A percentile compares a stretch with the other conserved stretches of the same genome.
Conservation (phyloP, 2,888 invertebrate genomes). For the Diadegma fenestrale region DNA sequence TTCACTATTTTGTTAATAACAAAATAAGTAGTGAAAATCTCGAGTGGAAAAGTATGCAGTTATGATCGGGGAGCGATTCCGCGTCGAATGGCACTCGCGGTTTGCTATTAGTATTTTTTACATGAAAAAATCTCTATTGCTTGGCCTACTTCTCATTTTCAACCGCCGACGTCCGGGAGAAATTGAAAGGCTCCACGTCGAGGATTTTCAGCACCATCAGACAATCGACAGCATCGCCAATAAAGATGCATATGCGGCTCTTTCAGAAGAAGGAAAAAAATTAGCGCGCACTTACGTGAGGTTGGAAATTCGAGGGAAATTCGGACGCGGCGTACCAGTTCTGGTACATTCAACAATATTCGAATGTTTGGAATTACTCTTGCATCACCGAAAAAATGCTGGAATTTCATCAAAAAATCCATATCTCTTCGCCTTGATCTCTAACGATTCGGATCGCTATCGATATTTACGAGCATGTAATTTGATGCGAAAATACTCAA, state of each 20-base stretch:
- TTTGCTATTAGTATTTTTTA: no score
- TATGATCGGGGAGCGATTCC: no score
- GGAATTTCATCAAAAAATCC: neutral
- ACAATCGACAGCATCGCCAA: constrained; percentile 65
- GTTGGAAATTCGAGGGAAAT: constrained; percentile 41
- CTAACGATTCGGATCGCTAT: neutral
- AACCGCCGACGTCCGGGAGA: constrained; percentile 73
- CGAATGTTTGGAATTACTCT: neutral
- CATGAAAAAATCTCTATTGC: no score
- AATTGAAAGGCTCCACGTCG: constrained; percentile 67
- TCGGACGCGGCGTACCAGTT: neutral
- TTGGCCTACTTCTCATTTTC: constrained; percentile 72
- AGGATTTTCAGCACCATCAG: constrained; percentile 68
- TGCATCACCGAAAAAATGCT: no score
- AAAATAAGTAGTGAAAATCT: no score
- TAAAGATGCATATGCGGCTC: constrained; percentile 59
- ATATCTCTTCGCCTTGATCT: neutral
- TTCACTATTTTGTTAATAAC: no score
- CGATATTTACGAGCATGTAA: neutral
- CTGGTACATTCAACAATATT: neutral
- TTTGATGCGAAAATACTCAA: neutral
- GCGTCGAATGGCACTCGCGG: no score
- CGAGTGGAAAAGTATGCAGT: no score
- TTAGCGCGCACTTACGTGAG: constrained; percentile 66
- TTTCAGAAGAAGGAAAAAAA: constrained; percentile 60